A percentile compares a stretch with the other conserved stretches of the same genome.
phyloP scores from a whole-genome alignment of 2,113 vertebrate species.

The Zootoca vivipara region DNA sequence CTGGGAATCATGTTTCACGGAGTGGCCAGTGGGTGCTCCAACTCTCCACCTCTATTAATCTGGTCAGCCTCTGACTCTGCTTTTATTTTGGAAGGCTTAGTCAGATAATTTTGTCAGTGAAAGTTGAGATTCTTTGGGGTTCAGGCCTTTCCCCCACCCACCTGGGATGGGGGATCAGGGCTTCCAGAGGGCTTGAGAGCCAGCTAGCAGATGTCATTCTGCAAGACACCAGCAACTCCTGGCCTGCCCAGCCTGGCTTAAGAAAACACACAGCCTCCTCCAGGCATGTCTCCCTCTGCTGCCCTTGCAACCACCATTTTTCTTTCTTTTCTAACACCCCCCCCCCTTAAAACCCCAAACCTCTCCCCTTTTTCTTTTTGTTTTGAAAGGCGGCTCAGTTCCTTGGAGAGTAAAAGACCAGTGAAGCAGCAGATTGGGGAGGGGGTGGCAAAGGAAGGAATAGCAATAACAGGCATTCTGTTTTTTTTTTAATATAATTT shows the following conservation, averaged over 20 bases:
- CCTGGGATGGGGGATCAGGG: background rate
- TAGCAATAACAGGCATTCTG: background rate
- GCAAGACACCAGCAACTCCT: background rate
- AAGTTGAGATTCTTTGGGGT: background rate
- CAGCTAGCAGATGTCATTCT: no score
- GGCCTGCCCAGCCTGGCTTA: background rate
- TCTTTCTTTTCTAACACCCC: background rate
- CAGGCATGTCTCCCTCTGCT: background rate
- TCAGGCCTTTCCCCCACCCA: background rate
- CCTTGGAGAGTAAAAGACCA: constrained; percentile 11
- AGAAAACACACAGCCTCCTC: background rate
- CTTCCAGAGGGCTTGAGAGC: background rate
- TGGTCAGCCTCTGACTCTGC: background rate
- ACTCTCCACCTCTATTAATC: no score
- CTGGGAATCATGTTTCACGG: no score
- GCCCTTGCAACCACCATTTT: background rate
- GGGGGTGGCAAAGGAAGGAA: background rate
- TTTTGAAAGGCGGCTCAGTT: background rate
- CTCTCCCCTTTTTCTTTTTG: background rate
- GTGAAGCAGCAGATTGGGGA: background rate
- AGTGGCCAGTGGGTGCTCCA: no score
- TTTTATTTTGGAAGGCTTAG: background rate
- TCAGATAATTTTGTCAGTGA: background rate
- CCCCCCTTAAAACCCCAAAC: no score
- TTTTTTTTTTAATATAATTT: no score